Evolutionary conservation across 2,797 vertebrate genomes (phyloP).

Genomic region (Myotis planiceps): DNA sequence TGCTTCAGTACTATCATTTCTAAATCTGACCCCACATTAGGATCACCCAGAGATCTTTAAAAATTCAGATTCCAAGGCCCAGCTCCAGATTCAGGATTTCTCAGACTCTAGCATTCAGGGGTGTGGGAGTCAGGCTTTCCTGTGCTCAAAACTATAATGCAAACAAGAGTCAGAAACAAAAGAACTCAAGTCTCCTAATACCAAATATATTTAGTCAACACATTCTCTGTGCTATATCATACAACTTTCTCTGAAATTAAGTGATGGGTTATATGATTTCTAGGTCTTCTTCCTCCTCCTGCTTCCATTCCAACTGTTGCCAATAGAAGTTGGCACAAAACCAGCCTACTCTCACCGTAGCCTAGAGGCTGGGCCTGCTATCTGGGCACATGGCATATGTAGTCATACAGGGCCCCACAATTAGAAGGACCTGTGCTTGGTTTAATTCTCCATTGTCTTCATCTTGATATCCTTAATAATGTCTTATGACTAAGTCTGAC

Average conservation of each 20-base stretch:
- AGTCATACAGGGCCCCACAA: not conserved
- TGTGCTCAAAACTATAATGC: not conserved
- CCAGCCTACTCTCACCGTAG: not conserved
- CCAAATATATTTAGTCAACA: not conserved
- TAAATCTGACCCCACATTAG: not conserved
- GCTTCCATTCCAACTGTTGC: not conserved
- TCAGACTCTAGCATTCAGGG: not conserved
- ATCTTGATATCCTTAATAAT: not conserved
- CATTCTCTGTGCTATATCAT: not conserved
- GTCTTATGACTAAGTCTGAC: not conserved
- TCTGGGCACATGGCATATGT: accelerated
- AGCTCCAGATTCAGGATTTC: not conserved
- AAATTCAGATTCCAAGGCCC: not conserved
- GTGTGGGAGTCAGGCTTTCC: not conserved
- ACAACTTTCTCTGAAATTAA: not conserved
- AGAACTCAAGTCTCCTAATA: not conserved
- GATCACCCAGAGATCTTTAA: not conserved
- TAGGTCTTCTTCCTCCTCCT: not conserved
- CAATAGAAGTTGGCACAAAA: not conserved
- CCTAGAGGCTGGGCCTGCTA: not conserved
- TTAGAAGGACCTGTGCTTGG: not conserved
- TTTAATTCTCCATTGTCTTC: not conserved
- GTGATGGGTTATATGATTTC: not conserved
- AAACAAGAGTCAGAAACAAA: not conserved
- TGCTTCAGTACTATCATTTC: not conserved